These are phyloP conservation scores for Spea hammondii DNA, from an alignment of 2,797 vertebrate genomes.

Conservation along the genomic window DNA sequence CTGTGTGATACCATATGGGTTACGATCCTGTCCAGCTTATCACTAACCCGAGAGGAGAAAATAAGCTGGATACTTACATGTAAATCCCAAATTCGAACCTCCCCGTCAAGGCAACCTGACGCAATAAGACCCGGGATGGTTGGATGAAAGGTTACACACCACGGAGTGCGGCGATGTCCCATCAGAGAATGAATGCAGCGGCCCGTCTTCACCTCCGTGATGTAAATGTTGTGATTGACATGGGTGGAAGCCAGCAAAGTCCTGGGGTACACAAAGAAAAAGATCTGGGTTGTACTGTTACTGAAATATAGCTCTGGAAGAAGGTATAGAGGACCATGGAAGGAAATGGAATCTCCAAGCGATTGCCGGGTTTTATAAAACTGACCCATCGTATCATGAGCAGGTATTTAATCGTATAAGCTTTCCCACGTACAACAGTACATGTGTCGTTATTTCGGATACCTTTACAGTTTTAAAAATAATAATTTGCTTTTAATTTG, in stretches of 20 bases:
- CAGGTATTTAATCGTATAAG: no score
- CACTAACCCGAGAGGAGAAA: background rate
- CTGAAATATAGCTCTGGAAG: no score
- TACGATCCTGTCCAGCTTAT: background rate
- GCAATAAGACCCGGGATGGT: constrained; percentile 96
- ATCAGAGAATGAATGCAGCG: constrained; percentile 96
- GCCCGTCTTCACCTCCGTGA: constrained; percentile 97
- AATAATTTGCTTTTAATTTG: no score
- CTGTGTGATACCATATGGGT: no score
- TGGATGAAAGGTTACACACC: constrained; percentile 98
- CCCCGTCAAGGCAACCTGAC: constrained; percentile 96
- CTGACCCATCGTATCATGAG: no score
- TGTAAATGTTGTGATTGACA: constrained; percentile 99
- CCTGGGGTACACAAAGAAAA: constrained; percentile 63
- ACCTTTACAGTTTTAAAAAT: no score
- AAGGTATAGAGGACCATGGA: no score
- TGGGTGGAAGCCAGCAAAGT: constrained; percentile 97
- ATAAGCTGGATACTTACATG: constrained; percentile 78
- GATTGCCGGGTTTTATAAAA: background rate
- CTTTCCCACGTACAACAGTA: no score
- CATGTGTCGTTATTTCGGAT: no score
- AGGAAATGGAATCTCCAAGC: no score
- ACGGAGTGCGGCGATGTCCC: constrained; percentile 94
- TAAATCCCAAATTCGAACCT: constrained; percentile 98
- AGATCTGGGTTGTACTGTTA: no score